Percentiles rank a stretch among this genome's conserved stretches.
Evolutionary conservation across 1,140 invertebrate genomes (phyloP).

Genomic region (Heliothis virescens): DNA sequence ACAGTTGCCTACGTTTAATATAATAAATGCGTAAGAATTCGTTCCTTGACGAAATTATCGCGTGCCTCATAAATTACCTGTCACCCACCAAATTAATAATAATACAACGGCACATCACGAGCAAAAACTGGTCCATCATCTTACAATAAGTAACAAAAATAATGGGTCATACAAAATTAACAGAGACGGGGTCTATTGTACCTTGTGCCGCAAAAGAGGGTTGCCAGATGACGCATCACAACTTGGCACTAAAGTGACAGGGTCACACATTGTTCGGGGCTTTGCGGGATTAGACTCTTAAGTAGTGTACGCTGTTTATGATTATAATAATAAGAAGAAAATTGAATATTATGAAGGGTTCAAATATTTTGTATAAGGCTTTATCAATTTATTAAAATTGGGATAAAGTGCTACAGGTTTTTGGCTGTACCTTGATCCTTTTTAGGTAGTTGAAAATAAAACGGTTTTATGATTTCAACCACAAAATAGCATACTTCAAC

Average conservation of each 20-base stretch:
- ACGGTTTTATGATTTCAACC: no score
- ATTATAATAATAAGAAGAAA: conserved; percentile 22
- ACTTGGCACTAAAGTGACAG: conserved; percentile 31
- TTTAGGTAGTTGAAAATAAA: no score
- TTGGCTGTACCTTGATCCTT: no score
- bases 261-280: conserved; percentile 47
- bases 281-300: conserved; percentile 50
- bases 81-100: conserved; percentile 23
- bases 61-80: conserved; percentile 23
- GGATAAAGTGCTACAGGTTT: no score
- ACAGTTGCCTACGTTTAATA: no score
- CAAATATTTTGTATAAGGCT: neutral
- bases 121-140: conserved; percentile 16
- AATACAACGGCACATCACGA: neutral
- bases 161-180: conserved; percentile 41
- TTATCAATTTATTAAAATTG: no score
- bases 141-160: conserved; percentile 25
- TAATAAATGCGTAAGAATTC: no score
- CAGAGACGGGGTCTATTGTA: conserved; percentile 32
- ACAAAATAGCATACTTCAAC: no score
- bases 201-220: conserved; percentile 27
- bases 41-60: neutral
- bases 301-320: conserved; percentile 49
- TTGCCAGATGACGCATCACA: conserved; percentile 50
- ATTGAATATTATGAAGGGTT: conserved; percentile 26